A percentile compares a stretch with the other conserved stretches of the same genome.
phyloP scores from a whole-genome alignment of 2,888 invertebrate species.

The Hirtodrosophila histrioides region DNA sequence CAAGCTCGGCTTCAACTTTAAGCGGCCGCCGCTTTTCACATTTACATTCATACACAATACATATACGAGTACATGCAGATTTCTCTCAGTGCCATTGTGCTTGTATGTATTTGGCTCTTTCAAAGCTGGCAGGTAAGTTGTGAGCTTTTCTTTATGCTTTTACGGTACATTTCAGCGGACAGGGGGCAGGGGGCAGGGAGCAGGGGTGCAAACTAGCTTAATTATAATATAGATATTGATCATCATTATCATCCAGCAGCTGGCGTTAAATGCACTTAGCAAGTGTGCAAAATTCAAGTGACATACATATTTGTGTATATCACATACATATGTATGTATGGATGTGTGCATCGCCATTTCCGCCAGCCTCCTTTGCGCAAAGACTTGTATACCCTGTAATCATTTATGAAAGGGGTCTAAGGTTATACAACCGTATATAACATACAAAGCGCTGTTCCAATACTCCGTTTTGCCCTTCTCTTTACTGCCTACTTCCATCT shows the following conservation, averaged over 20 bases:
- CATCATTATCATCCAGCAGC: background rate
- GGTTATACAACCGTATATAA: too few species aligned
- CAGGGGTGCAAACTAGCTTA: background rate
- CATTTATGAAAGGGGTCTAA: too few species aligned
- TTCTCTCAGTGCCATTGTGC: constrained; percentile 14
- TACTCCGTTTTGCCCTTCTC: too few species aligned
- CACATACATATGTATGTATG: too few species aligned
- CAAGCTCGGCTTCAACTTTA: constrained; percentile 28
- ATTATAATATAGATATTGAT: constrained; percentile 1
- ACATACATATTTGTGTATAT: background rate
- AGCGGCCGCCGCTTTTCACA: constrained; percentile 8
- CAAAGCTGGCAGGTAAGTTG: constrained; percentile 49
- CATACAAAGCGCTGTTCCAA: too few species aligned
- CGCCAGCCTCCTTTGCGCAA: too few species aligned
- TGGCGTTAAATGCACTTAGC: constrained; percentile 14
- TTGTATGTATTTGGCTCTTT: constrained; percentile 14
- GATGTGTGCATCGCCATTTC: too few species aligned
- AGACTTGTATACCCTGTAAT: too few species aligned
- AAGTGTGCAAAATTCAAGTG: constrained; percentile 1
- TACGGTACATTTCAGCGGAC: too few species aligned
- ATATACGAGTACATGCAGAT: background rate
- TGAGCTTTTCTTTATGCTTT: background rate
- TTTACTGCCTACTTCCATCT: too few species aligned
- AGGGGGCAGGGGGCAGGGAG: too few species aligned
- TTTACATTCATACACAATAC: background rate